Base-by-base conservation (phyloP, 2,888 invertebrate species). In the Mechanitis mazaeus region DNA sequence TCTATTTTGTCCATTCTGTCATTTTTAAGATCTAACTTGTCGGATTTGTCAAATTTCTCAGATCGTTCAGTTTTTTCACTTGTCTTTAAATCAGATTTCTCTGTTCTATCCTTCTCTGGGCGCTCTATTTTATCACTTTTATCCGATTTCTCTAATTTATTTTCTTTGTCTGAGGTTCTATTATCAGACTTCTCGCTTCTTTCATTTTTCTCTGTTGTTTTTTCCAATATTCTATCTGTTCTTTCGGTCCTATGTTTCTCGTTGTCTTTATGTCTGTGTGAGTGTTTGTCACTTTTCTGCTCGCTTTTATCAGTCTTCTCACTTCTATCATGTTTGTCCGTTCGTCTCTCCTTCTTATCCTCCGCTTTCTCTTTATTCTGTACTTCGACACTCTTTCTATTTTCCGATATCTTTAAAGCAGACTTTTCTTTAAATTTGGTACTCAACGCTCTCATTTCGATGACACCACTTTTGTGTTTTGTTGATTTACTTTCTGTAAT, bases 361-460 rank as follows among this genome's bases (percentile, higher is more conserved):
- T 84, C 83, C 2, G 71, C 60, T 65, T 82, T 81, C 0, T 79
- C 82, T 3, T 79, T 84, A 3, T 71, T 73, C 61, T 80, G 82
- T 2, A 73, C 72, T 1, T 88, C 88, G 6, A 79, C 74, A 56
- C 84, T 87, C 64, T 88, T 88, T 45, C 84, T 79, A 54, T 69
- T 78, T 28, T 80, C 78, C 0, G 79, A 69, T 58, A 87, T 75
- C 64, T 86, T 87, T 1, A 84, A 68, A 0, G 83, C 78, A 0
- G 87, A 73, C 64, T 87, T 87, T 11, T 87, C 83, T 65, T 84
- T 84, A 67, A 85, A 88, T 63, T 88, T 88, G 0, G 86, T 83
- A 65, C 89, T 88, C 0, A 91, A 71, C 0, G 90, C 89, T 69
- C 91, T 73, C 91, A 91, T 91, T 66, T 91, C 91, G 55, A 91